Percentiles rank a stretch among this genome's conserved stretches.
Conservation (phyloP, 1,140 invertebrate species). For the Saxidomus purpurata region DNA sequence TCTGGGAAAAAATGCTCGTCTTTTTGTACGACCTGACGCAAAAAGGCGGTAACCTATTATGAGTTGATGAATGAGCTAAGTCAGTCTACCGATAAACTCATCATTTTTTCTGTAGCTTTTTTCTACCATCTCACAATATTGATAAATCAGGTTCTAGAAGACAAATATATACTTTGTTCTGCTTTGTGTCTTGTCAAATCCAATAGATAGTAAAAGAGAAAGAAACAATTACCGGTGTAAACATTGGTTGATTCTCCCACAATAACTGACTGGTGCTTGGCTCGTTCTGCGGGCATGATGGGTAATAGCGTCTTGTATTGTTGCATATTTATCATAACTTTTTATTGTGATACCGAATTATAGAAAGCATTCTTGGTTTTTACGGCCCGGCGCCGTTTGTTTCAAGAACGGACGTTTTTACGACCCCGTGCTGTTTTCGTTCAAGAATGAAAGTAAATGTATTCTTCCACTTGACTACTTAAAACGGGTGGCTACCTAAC, state of each 20-base stretch:
- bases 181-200: constrained; percentile 15
- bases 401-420: no score
- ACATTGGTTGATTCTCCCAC: neutral
- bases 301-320: neutral
- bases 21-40: neutral
- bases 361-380: no score
- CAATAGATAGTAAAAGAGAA: constrained; percentile 12
- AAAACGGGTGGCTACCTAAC: no score
- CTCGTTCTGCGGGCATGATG: neutral
- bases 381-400: no score
- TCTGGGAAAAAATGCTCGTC: neutral
- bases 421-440: no score
- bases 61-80: neutral
- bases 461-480: no score
- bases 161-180: constrained; percentile 4
- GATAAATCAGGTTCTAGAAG: constrained; percentile 22
- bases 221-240: neutral
- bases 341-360: no score
- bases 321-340: no score
- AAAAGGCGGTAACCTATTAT: neutral
- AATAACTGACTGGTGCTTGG: neutral
- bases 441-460: no score
- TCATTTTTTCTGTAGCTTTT: neutral
- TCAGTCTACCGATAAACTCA: neutral
- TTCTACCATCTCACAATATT: constrained; percentile 24